A percentile compares a stretch with the other conserved stretches of the same genome.
phyloP scores from a whole-genome alignment of 2,113 vertebrate species.

The Pelobates fuscus region DNA sequence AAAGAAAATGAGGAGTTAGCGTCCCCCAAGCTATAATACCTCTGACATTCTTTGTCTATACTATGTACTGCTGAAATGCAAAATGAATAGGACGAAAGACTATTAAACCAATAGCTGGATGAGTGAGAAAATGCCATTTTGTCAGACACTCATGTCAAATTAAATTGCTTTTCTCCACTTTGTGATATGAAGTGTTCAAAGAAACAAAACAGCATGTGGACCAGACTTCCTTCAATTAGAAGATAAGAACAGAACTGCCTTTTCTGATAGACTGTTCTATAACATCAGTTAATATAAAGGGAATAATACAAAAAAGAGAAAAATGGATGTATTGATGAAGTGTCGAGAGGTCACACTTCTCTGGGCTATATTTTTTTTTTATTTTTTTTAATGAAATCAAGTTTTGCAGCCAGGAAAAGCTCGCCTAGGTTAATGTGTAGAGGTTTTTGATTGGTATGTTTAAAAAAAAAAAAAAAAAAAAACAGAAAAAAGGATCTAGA shows the following conservation, averaged over 20 bases:
- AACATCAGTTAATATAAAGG: slow-evolving; percentile 26
- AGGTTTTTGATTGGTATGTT: no score
- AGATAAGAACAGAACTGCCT: slow-evolving; percentile 37
- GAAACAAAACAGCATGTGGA: slow-evolving; percentile 40
- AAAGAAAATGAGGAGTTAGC: neutral
- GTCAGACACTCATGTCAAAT: slow-evolving; percentile 33
- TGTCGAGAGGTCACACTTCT: no score
- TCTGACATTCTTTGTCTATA: neutral
- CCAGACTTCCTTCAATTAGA: slow-evolving; percentile 42
- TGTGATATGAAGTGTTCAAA: slow-evolving; percentile 44
- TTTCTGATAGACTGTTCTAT: slow-evolving; percentile 30
- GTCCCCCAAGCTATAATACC: neutral
- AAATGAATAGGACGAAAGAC: neutral
- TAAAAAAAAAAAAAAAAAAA: no score
- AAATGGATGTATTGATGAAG: slow-evolving; percentile 5
- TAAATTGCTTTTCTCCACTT: slow-evolving; percentile 43
- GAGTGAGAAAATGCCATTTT: slow-evolving; percentile 44
- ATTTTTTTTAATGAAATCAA: slow-evolving; percentile 3
- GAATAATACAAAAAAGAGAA: slow-evolving; percentile 4
- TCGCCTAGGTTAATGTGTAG: no score
- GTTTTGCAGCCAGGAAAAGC: no score
- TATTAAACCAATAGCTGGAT: slow-evolving; percentile 20
- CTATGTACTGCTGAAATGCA: neutral
- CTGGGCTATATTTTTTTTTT: no score
- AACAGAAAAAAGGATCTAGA: no score